Conservation (phyloP, 2,888 invertebrate genomes). For the Endomychus coccineus region DNA sequence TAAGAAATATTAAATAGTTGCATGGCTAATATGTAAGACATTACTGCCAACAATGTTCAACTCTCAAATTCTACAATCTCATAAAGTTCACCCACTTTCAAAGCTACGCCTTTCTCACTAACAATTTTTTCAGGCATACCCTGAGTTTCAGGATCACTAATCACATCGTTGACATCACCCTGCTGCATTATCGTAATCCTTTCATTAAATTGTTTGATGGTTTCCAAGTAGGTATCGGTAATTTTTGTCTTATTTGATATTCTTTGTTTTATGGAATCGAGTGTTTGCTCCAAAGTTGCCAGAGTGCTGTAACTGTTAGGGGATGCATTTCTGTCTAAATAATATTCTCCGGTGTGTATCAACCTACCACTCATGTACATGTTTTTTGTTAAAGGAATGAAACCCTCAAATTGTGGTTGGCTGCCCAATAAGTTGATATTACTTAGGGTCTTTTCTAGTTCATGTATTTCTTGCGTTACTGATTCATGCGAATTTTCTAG, state of each 20-base stretch:
- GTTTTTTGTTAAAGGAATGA: conserved; percentile 34
- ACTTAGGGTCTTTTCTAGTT: conserved; percentile 22
- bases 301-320: conserved; percentile 28
- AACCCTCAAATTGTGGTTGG: conserved; percentile 29
- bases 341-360: conserved; percentile 34
- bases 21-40: not conserved
- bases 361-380: conserved; percentile 34
- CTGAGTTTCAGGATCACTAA: conserved; percentile 9
- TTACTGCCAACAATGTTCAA: conserved; percentile 6
- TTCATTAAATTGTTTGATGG: conserved; percentile 28
- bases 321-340: conserved; percentile 24
- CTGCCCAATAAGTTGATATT: conserved; percentile 24
- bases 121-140: conserved; percentile 29
- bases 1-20: not conserved
- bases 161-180: conserved; percentile 3
- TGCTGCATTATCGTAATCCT: conserved; percentile 24
- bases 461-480: conserved; percentile 12
- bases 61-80: conserved; percentile 35
- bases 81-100: conserved; percentile 33
- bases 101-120: conserved; percentile 33
- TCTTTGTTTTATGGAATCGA: conserved; percentile 24
- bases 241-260: conserved; percentile 22
- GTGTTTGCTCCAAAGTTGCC: conserved; percentile 27
- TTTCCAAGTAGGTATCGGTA: conserved; percentile 23
- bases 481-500: conserved; percentile 19